Evolutionary conservation across 2,797 vertebrate species (phyloP), one percentile per base, ranked within the genome.

Genomic region (Muscicapa comitata): DNA sequence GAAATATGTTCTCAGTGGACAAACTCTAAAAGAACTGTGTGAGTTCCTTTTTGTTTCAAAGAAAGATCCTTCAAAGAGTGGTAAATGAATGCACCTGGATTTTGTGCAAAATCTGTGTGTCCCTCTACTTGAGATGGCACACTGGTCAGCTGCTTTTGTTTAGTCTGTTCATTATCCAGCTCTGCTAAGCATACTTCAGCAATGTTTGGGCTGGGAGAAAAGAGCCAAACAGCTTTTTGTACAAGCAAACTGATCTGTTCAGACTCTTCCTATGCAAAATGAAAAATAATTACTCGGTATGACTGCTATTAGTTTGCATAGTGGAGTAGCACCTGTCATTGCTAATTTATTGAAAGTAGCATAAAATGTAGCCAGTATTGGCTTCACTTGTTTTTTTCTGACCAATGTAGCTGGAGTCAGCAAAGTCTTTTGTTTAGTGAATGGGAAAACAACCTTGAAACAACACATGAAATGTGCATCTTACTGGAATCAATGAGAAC

Each of bases 101-200:
- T 90, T 86, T 57, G 21, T 78, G n/a, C 16, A n/a, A 58, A 51
- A 40, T 15, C 17, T 66, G 3, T 59, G 3, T 77, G 6, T 80
- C 25, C 58, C 28, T 80, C 61, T 51, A 40, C 35, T 77, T 23
- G 42, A 94, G 47, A 23, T 43, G 29, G 25, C 47, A 66, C 43
- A 55, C 33, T 62, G 26, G 48, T 92, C 92, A 93, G 55, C 80
- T 90, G 83, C 63, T 88, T 88, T 93, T 94, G 90, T 95, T 95
- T 95, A 79, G 83, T 95, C 92, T 82, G 9, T 82, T 94, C 8
- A 1, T 92, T 96, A 66, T 86, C 70, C 35, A 75, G 58, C 55
- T 93, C 37, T 90, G 68, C 55, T 78, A 73, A 93, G 33, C n/a
- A 4, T 79, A 14, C 5, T 77, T 85, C 55, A 80, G 43, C 33